Percentiles rank a stretch among this genome's conserved stretches.
These are phyloP conservation scores for Norana najaformis DNA, from an alignment of 2,888 invertebrate species.

Conservation along the genomic window DNA sequence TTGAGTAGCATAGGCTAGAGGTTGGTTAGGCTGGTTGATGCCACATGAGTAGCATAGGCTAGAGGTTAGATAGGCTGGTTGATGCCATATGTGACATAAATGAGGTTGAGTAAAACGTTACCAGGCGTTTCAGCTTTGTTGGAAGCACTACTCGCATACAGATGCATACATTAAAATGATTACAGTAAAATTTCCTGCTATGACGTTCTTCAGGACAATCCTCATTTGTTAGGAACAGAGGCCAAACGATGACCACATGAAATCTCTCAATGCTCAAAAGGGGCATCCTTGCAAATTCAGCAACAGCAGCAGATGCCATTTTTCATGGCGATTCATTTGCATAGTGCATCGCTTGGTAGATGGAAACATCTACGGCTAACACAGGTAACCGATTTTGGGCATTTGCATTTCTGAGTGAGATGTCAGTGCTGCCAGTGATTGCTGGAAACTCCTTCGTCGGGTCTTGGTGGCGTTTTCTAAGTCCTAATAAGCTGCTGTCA, in stretches of 20 bases:
- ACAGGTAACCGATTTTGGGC: background rate
- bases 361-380: background rate
- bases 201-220: background rate
- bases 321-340: background rate
- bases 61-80: background rate
- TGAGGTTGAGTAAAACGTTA: background rate
- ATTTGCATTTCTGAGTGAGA: background rate
- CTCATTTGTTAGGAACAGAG: background rate
- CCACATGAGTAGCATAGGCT: background rate
- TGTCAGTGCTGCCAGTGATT: background rate
- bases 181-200: background rate
- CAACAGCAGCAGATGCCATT: background rate
- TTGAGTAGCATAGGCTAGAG: background rate
- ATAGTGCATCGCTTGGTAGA: background rate
- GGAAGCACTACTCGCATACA: background rate
- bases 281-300: background rate
- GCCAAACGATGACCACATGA: background rate
- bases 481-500: conserved; percentile 13
- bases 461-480: background rate
- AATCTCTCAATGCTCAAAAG: background rate
- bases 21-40: background rate
- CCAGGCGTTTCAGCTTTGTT: background rate
- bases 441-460: background rate
- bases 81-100: too few relatives aligned
- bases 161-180: background rate